Base-by-base conservation (phyloP, 2,113 vertebrate species). In the Nipponia nippon region DNA sequence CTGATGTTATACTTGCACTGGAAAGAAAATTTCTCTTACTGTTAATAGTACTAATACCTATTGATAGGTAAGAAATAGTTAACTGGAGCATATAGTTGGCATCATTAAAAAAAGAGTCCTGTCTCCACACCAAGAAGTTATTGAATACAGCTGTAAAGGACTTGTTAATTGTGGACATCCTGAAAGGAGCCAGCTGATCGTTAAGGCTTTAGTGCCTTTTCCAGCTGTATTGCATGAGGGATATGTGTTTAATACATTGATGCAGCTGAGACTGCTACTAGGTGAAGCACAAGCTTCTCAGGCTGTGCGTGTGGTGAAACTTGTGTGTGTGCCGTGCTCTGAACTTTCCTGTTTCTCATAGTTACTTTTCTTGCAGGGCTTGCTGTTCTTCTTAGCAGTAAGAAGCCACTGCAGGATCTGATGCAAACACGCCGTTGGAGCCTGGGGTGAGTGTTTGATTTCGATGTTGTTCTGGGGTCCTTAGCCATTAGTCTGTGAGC, bases 261-360 rank as follows among this genome's bases (percentile, higher is more conserved):
- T 44, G 47, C 44, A 36, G 29, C 7, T 8, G 26, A 42, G 4
- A 4, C 5, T 40, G 26, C 3, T 14, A 0, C 2, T 21, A 2
- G 0, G 6, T 50, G 4, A 21, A 49, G 12, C 11, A 14, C 12
- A 7, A 30, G 3, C 8, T n/a, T 76, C 4, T 26, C 1, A 6
- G 0, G 0, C 3, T 38, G 20, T 1, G 2, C 3, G 10, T 3
- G 11, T 3, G 6, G 3, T 9, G 10, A 9, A 10, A 1, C 0
- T 0, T 4, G 2, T 3, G 3, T 23, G 19, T 0, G 0, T 32
- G 11, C 0, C 7, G n/a, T 17, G 8, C 10, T 38, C 20, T 21
- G 29, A 16, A 3, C 1, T 15, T 20, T 2, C 1, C 0, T 0
- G 0, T 20, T 32, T 65, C 3, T 6, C 6, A 47, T 2, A 17